A percentile compares a stretch with the other conserved stretches of the same genome.
Conservation (phyloP, 2,797 vertebrate genomes). For the Poeciliopsis presidionis region DNA sequence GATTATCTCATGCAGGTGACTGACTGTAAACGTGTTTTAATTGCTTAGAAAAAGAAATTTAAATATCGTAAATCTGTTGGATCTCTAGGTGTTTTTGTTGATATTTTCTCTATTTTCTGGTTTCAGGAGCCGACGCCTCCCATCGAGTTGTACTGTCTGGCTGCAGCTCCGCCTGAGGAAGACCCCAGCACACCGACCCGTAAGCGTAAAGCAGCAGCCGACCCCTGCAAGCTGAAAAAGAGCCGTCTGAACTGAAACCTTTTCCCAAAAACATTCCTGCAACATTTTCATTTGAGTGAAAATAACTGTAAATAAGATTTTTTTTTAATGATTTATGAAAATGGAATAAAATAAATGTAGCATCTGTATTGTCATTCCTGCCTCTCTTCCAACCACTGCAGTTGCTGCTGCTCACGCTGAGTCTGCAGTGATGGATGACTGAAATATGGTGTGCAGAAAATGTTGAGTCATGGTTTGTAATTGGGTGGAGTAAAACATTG, state of each 20-base stretch:
- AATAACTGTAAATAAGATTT: conserved; percentile 53
- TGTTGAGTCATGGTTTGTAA: conserved; percentile 71
- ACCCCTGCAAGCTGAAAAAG: conserved; percentile 82
- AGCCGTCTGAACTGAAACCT: conserved; percentile 80
- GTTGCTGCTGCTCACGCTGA: conserved; percentile 16
- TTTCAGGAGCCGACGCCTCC: conserved; percentile 87
- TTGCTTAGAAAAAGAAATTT: not conserved
- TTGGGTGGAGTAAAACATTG: not conserved
- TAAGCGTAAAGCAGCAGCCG: conserved; percentile 88
- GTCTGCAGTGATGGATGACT: conserved; percentile 34
- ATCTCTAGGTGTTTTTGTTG: not conserved
- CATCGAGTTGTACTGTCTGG: conserved; percentile 84
- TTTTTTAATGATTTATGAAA: conserved; percentile 31
- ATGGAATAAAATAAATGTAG: conserved; percentile 58
- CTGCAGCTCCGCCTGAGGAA: conserved; percentile 70
- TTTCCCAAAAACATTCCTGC: not conserved
- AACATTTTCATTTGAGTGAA: conserved; percentile 20
- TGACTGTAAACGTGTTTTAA: not conserved
- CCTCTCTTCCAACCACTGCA: conserved; percentile 13
- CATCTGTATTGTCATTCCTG: conserved; percentile 21
- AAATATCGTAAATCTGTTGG: not conserved
- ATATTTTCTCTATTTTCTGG: not conserved
- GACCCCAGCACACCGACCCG: conserved; percentile 76
- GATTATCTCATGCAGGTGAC: conserved; percentile 95
- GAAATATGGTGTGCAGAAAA: conserved; percentile 43